phyloP scores from a whole-genome alignment of 1,140 invertebrate genomes.

The Formica selysi region DNA sequence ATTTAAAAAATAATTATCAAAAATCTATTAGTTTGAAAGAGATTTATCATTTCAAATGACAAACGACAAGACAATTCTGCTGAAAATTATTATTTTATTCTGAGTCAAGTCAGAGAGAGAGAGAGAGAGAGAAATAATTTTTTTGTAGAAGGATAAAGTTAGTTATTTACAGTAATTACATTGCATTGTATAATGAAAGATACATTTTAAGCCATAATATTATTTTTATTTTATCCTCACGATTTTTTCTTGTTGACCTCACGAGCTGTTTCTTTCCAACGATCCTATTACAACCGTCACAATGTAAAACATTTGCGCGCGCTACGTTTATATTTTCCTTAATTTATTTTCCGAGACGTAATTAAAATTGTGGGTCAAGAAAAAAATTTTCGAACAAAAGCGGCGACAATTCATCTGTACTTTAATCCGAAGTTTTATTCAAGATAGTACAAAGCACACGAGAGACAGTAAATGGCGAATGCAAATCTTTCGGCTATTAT shows the following conservation, averaged over 20 bases:
- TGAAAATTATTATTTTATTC: neutral
- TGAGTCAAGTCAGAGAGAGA: neutral
- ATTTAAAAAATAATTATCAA: slow-evolving; percentile 4
- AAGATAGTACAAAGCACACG: slow-evolving; percentile 30
- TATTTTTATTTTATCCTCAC: slow-evolving; percentile 33
- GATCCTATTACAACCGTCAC: slow-evolving; percentile 27
- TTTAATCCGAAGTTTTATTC: slow-evolving; percentile 49
- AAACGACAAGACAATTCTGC: too few relatives aligned
- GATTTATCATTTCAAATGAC: neutral
- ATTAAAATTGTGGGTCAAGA: slow-evolving; percentile 31
- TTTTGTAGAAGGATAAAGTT: slow-evolving; percentile 25
- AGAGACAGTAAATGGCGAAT: slow-evolving; percentile 31
- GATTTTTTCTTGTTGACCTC: slow-evolving; percentile 27
- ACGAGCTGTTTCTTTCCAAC: slow-evolving; percentile 15
- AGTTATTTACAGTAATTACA: slow-evolving; percentile 41
- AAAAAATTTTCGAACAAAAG: slow-evolving; percentile 6
- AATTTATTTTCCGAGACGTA: slow-evolving; percentile 40
- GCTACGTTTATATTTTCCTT: slow-evolving; percentile 32
- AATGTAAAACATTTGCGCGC: slow-evolving; percentile 6
- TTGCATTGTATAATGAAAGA: slow-evolving; percentile 32
- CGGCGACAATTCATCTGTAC: slow-evolving; percentile 34
- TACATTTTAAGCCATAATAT: slow-evolving; percentile 20
- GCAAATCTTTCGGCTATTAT: slow-evolving; percentile 37
- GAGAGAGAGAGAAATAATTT: neutral
- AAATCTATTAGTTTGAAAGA: neutral